Conservation (phyloP, 2,113 vertebrate genomes). For the Ochotona curzoniae region DNA sequence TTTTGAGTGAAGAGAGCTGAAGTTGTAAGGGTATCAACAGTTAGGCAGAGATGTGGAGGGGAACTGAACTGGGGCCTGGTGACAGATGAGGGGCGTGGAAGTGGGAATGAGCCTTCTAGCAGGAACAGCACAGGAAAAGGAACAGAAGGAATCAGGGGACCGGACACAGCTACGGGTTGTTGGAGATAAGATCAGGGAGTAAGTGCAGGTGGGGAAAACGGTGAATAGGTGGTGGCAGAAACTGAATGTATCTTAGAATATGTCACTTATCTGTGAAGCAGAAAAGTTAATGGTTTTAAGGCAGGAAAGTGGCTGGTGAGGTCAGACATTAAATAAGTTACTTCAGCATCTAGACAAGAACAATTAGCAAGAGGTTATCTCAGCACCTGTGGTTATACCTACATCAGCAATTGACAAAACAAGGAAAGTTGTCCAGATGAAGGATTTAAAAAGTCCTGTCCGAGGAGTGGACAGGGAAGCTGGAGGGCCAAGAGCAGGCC, state of each 20-base stretch:
- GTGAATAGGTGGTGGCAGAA: background rate
- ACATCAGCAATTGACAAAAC: background rate
- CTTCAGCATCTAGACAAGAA: background rate
- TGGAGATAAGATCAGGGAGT: background rate
- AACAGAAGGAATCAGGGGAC: background rate
- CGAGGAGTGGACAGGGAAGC: background rate
- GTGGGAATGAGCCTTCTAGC: background rate
- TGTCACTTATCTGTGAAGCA: background rate
- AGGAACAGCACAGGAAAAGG: background rate
- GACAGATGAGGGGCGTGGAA: background rate
- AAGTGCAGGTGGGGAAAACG: constrained; percentile 17
- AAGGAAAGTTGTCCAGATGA: background rate
- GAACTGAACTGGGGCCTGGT: background rate
- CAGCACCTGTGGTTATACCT: background rate
- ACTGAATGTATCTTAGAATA: background rate
- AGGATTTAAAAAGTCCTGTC: background rate
- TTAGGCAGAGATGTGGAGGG: background rate
- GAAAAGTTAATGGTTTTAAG: background rate
- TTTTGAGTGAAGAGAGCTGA: constrained; percentile 25
- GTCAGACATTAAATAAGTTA: constrained; percentile 5
- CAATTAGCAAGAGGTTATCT: background rate
- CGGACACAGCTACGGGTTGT: background rate
- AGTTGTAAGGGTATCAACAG: background rate
- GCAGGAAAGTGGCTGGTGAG: background rate
- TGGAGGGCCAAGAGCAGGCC: background rate